Percentiles rank a stretch among this genome's conserved stretches.
Conservation (phyloP, 2,113 vertebrate genomes). For the Grammomys dolichurus region DNA sequence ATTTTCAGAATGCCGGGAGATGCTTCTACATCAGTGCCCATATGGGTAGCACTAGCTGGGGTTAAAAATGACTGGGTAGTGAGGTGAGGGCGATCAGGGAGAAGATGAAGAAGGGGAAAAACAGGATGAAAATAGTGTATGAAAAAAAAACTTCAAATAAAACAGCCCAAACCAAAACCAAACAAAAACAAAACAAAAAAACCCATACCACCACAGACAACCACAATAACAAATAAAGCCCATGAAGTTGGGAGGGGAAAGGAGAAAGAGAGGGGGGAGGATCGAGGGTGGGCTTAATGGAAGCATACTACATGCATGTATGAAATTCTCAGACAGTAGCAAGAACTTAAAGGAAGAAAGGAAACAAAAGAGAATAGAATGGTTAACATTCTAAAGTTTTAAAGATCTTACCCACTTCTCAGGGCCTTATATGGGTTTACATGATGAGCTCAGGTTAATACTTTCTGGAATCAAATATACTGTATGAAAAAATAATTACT, state of each 20-base stretch:
- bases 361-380: background rate
- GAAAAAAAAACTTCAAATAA: background rate
- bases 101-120: background rate
- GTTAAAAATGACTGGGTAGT: background rate
- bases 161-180: background rate
- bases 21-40: background rate
- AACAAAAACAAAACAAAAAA: background rate
- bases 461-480: background rate
- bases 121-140: background rate
- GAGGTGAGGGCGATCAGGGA: background rate
- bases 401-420: background rate
- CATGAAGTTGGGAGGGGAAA: background rate
- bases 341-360: background rate
- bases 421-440: background rate
- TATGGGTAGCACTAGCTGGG: no score
- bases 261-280: rapidly evolving
- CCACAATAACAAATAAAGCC: background rate
- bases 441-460: background rate
- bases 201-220: background rate
- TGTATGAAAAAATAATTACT: background rate
- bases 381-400: background rate
- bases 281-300: background rate
- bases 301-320: background rate
- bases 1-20: background rate
- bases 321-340: background rate